These are phyloP conservation scores for Anthophora plumipes DNA, from an alignment of 2,888 invertebrate genomes.

Conservation along the genomic window DNA sequence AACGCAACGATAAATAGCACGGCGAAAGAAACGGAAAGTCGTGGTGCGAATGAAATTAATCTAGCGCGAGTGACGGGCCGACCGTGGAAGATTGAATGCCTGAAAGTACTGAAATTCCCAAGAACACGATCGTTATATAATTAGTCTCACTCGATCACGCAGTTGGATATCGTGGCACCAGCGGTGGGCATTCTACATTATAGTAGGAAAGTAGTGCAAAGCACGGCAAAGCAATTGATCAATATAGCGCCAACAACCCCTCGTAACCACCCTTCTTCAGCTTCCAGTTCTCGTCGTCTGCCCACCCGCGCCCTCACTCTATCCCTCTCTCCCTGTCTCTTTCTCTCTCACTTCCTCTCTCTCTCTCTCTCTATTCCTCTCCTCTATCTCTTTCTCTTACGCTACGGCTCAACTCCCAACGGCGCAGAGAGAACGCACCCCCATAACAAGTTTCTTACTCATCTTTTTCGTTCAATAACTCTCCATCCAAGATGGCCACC, in stretches of 20 bases:
- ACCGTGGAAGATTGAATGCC: constrained; percentile 58
- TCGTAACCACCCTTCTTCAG: constrained; percentile 70
- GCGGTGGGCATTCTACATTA: constrained; percentile 76
- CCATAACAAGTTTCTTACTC: constrained; percentile 85
- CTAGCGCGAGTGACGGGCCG: constrained; percentile 47
- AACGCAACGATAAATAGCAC: constrained; percentile 14
- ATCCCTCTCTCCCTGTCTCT: constrained; percentile 34
- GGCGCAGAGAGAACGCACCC: constrained; percentile 81
- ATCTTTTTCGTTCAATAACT: constrained; percentile 85
- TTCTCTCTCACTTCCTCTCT: constrained; percentile 35
- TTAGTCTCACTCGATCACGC: constrained; percentile 79
- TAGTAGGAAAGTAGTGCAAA: constrained; percentile 83
- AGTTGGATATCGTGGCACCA: constrained; percentile 76
- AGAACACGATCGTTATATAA: constrained; percentile 80
- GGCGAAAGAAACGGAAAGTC: constrained; percentile 35
- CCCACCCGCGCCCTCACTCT: constrained; percentile 51
- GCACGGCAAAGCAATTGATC: constrained; percentile 84
- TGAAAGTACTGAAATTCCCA: constrained; percentile 57
- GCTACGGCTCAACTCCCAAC: constrained; percentile 67
- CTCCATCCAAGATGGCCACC: constrained; percentile 85
- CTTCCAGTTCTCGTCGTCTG: constrained; percentile 60
- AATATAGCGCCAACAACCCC: constrained; percentile 84
- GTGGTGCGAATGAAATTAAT: constrained; percentile 58
- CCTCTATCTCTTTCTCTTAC: constrained; percentile 41
- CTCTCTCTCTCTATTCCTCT: constrained; percentile 39